Conservation (phyloP, 1,140 invertebrate species). For the Drosophila tristis region DNA sequence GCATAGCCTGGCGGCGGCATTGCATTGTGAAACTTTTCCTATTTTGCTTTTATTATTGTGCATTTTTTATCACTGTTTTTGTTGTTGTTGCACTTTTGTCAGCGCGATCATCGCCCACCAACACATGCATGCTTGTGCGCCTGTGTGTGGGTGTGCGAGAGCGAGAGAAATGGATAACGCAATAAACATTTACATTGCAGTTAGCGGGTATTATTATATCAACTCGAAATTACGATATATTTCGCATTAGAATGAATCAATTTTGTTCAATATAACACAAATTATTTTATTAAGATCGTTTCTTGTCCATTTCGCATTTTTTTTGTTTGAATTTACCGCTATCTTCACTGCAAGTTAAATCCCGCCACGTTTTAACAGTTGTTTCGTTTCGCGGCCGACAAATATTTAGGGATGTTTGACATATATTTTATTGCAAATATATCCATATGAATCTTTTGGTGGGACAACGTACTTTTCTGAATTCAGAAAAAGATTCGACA, state of each 20-base stretch:
- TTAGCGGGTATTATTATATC: neutral
- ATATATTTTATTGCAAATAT: no score
- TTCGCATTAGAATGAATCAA: no score
- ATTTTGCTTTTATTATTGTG: conserved; percentile 23
- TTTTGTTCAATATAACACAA: neutral
- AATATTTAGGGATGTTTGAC: no score
- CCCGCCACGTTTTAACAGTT: no score
- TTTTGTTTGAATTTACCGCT: conserved; percentile 20
- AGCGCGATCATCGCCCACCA: conserved; percentile 10
- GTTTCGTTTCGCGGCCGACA: no score
- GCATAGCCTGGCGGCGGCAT: conserved; percentile 17
- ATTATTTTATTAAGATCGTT: neutral
- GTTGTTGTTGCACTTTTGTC: conserved; percentile 33
- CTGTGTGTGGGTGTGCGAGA: conserved; percentile 2
- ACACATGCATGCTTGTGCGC: neutral
- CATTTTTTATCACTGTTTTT: conserved; percentile 40
- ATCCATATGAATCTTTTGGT: no score
- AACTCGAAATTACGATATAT: neutral
- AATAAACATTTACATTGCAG: conserved; percentile 6
- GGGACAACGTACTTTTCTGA: no score
- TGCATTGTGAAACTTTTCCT: conserved; percentile 43
- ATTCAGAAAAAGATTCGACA: no score
- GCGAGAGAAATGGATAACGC: conserved; percentile 21
- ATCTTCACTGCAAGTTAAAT: neutral
- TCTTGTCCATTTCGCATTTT: neutral